Evolutionary conservation across 1,140 invertebrate genomes (phyloP), one percentile per base, ranked within the genome.

Genomic region (Calliopsis andreniformis): DNA sequence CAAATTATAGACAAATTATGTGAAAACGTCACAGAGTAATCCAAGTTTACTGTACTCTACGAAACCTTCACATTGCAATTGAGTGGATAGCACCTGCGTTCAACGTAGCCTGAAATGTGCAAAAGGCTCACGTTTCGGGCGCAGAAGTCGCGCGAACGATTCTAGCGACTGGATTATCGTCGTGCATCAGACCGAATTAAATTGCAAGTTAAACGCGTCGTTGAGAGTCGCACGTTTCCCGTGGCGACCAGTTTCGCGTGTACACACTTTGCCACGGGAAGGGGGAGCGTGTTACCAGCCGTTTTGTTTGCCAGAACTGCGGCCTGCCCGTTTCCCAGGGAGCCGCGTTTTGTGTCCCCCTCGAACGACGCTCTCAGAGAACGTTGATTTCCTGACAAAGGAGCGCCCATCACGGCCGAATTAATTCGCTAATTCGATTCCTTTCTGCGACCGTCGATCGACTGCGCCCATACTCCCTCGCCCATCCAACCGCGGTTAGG

Each of bases 151-250:
- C n/a, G 10, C 5, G 16, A 20, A 53, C n/a, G 70, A n/a, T 53
- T n/a, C n/a, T n/a, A 72, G 32, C 58, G 56, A 28, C 2, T 47
- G 53, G 59, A 72, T 72, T 72, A 64, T 64, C 69, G n/a, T 35
- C 8, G 23, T 16, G 39, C 12, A 16, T 18, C 55, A 23, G 64
- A 42, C 10, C 25, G 20, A 39, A 20, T 28, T 20, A 42, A 64
- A 73, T 73, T 73, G 61, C 12, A 64, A 73, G 61, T 73, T n/a
- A 73, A 73, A 66, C 70, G 59, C n/a, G 5, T 8, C 32, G 12
- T 51, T n/a, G 23, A 18, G 35, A 71, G 23, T 49, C n/a, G n/a
- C n/a, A 20, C 14, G 20, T 49, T 61, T 51, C 45, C n/a, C 20
- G 55, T 30, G 42, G 67, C 23, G 4, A 18, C 18, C 14, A 10